These are phyloP conservation scores for Drosophila pallidifrons DNA, from an alignment of 1,140 invertebrate genomes.

Conservation along the genomic window DNA sequence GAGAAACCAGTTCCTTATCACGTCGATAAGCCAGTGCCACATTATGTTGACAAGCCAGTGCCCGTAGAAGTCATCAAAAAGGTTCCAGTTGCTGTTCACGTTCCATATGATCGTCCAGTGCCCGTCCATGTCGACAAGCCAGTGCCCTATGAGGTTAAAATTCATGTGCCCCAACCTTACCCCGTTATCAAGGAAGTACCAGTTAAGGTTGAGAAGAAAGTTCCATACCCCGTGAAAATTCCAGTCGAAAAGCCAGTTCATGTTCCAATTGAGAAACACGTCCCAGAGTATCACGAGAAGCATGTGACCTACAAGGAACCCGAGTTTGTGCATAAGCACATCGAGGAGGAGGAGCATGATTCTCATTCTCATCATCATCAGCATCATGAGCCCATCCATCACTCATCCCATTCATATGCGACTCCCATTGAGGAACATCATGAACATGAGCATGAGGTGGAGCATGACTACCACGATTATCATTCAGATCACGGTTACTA, in stretches of 20 bases:
- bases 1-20: conserved; percentile 88
- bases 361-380: conserved; percentile 31
- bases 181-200: conserved; percentile 85
- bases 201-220: conserved; percentile 86
- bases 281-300: conserved; percentile 81
- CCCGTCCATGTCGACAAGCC: conserved; percentile 87
- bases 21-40: conserved; percentile 88
- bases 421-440: conserved; percentile 69
- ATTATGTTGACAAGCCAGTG: conserved; percentile 88
- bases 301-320: conserved; percentile 82
- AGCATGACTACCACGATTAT: conserved; percentile 78
- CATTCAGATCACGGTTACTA: conserved; percentile 78
- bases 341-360: conserved; percentile 75
- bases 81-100: conserved; percentile 86
- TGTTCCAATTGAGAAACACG: conserved; percentile 85
- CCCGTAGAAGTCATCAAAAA: conserved; percentile 87
- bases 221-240: conserved; percentile 87
- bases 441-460: conserved; percentile 77
- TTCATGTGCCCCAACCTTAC: conserved; percentile 87
- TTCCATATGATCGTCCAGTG: conserved; percentile 87
- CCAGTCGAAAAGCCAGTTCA: conserved; percentile 86
- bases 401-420: conserved; percentile 58
- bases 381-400: conserved; percentile 59
- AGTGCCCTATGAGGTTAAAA: conserved; percentile 87
- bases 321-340: conserved; percentile 80